Evolutionary conservation across 1,140 invertebrate species (phyloP).

Genomic region (Ceratosolen solmsi): DNA sequence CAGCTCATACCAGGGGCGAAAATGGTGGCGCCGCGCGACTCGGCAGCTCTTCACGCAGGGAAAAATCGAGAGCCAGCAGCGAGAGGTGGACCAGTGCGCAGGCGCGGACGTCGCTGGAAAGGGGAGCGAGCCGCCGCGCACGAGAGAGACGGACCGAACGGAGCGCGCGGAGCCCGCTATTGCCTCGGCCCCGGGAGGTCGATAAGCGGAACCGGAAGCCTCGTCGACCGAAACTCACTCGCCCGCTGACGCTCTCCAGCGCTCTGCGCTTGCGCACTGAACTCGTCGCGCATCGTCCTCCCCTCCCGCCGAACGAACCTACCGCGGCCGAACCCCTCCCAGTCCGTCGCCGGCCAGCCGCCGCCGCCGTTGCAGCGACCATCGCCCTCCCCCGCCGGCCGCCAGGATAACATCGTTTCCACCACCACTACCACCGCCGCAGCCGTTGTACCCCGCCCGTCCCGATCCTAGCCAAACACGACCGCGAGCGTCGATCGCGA

Average conservation of each 20-base stretch:
- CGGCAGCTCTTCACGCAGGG: background rate
- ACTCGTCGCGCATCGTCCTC: background rate
- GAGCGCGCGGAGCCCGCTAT: background rate
- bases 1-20: conserved; percentile 50
- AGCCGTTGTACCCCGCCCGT: background rate
- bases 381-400: too few relatives aligned
- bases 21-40: conserved; percentile 44
- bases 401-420: background rate
- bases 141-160: background rate
- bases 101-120: background rate
- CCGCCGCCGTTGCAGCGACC: background rate
- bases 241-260: background rate
- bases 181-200: conserved; percentile 20
- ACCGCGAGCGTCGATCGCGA: too few relatives aligned
- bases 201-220: conserved; percentile 49
- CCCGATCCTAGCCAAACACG: too few relatives aligned
- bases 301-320: background rate
- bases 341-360: background rate
- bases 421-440: background rate
- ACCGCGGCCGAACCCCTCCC: background rate
- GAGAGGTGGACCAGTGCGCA: background rate
- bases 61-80: conserved; percentile 22
- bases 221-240: background rate
- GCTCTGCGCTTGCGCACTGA: background rate
- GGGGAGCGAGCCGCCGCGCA: background rate